Evolutionary conservation across 2,888 invertebrate genomes (phyloP).

Genomic region (Patella depressa): DNA sequence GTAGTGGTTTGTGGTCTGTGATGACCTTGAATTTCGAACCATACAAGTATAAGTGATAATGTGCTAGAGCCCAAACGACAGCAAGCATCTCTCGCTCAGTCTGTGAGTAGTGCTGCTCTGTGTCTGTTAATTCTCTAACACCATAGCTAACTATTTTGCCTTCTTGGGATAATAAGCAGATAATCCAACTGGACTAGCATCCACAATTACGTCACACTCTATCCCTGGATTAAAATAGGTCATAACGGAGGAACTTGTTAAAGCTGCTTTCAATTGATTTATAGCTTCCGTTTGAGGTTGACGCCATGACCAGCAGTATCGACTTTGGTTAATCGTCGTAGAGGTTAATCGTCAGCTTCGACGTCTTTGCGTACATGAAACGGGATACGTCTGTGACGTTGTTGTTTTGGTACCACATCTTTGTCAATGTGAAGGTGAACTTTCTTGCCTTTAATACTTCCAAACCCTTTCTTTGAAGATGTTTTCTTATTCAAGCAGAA

Average conservation of each 20-base stretch:
- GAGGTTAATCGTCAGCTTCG: too few relatives aligned
- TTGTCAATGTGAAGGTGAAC: conserved; percentile 5
- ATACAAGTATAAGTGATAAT: conserved; percentile 52
- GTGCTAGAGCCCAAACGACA: conserved; percentile 51
- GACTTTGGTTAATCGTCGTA: too few relatives aligned
- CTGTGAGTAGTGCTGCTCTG: conserved; percentile 49
- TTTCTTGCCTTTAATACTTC: neutral
- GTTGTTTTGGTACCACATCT: conserved; percentile 13
- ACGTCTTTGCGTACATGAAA: conserved; percentile 5
- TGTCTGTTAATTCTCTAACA: conserved; percentile 41
- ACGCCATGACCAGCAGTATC: too few relatives aligned
- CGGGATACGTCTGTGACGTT: conserved; percentile 2
- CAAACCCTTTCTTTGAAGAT: neutral
- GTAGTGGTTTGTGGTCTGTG: conserved; percentile 58
- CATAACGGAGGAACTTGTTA: too few relatives aligned
- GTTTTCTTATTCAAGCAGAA: too few relatives aligned
- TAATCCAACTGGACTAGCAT: conserved; percentile 49
- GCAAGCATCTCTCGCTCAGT: conserved; percentile 52
- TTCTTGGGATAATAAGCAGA: conserved; percentile 42
- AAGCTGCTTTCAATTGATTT: too few relatives aligned
- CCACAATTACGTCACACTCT: conserved; percentile 47
- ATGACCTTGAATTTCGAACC: conserved; percentile 46
- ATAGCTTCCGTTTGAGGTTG: too few relatives aligned
- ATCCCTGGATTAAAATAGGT: too few relatives aligned
- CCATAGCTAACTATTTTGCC: conserved; percentile 41